Conservation (phyloP, 1,140 invertebrate species). For the Meloidogyne exigua region DNA sequence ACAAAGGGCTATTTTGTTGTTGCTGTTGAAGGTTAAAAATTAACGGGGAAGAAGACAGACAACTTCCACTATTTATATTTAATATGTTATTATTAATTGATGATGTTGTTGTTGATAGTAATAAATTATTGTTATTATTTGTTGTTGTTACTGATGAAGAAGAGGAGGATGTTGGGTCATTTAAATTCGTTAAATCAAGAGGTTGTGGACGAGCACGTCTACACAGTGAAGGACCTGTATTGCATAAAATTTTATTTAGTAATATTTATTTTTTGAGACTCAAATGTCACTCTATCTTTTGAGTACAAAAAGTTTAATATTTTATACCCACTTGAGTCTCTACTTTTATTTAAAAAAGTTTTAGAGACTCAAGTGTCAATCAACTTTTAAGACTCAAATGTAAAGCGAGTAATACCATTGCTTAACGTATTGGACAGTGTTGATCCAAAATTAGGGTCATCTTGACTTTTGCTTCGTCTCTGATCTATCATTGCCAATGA, state of each 20-base stretch:
- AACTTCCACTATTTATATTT: slow-evolving; percentile 6
- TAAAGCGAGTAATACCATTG: neutral
- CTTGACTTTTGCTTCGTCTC: neutral
- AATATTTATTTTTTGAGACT: neutral
- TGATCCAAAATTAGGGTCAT: neutral
- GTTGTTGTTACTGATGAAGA: no score
- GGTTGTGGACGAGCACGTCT: slow-evolving; percentile 49
- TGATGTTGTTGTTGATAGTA: no score
- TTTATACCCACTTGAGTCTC: no score
- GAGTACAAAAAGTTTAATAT: no score
- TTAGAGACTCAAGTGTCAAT: slow-evolving; percentile 11
- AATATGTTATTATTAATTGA: no score
- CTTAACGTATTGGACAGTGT: neutral
- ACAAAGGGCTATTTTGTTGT: slow-evolving; percentile 21
- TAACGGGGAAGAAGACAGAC: slow-evolving; percentile 8
- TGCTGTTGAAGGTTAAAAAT: slow-evolving; percentile 20
- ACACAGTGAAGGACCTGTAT: slow-evolving; percentile 32
- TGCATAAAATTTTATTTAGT: neutral
- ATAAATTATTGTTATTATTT: no score
- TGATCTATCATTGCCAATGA: neutral
- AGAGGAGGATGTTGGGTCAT: neutral
- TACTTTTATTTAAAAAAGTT: no score
- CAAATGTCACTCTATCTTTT: neutral
- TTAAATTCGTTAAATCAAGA: slow-evolving; percentile 38
- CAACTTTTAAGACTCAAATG: no score